These are phyloP conservation scores for Saccostrea cuccullata DNA, from an alignment of 1,140 invertebrate species.

Conservation along the genomic window DNA sequence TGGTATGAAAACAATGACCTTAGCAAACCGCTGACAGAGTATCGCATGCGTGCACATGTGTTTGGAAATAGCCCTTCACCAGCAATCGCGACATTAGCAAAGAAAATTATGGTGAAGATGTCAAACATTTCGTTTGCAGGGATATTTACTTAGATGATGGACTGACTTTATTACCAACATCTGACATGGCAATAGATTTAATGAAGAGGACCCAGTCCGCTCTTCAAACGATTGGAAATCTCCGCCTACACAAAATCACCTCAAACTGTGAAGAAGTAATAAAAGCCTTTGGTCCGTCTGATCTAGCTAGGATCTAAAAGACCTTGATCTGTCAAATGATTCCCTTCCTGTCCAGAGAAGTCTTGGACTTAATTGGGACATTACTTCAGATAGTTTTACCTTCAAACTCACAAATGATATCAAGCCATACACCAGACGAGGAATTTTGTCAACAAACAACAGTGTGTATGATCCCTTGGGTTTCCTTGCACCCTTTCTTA, in stretches of 20 bases:
- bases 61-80: slow-evolving; percentile 31
- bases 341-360: slow-evolving; percentile 35
- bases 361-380: not conserved
- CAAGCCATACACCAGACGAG: slow-evolving; percentile 55
- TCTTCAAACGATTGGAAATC: slow-evolving; percentile 5
- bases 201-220: slow-evolving; percentile 42
- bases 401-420: slow-evolving; percentile 37
- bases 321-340: slow-evolving; percentile 41
- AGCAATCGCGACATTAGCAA: no score
- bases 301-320: slow-evolving; percentile 48
- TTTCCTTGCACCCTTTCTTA: slow-evolving; percentile 51
- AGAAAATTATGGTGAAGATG: no score
- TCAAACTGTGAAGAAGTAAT: slow-evolving; percentile 44
- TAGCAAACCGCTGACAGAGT: no score
- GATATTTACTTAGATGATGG: not conserved
- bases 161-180: not conserved
- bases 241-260: slow-evolving; percentile 51
- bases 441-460: slow-evolving; percentile 41
- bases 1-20: no score
- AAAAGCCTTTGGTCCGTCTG: slow-evolving; percentile 37
- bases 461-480: slow-evolving; percentile 53
- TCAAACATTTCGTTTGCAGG: no score
- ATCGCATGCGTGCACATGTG: no score
- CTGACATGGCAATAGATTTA: slow-evolving; percentile 34
- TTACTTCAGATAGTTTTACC: slow-evolving; percentile 51